Evolutionary conservation across 2,113 vertebrate species (phyloP).

Genomic region (Entomyzon cyanotis): DNA sequence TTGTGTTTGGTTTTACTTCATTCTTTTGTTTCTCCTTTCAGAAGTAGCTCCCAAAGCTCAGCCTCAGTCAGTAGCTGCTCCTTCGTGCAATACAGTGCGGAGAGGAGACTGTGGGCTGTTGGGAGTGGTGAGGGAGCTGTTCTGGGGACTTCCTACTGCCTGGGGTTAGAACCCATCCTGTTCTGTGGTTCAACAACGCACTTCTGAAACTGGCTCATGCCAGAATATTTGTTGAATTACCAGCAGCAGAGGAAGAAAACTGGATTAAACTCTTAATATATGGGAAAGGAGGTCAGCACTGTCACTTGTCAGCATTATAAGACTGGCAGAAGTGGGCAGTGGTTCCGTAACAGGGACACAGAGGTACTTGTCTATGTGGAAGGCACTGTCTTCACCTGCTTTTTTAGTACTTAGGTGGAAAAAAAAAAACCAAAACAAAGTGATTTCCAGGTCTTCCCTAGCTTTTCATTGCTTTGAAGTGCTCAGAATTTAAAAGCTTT

Average conservation of each 20-base stretch:
- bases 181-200: not conserved
- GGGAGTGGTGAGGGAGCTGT: not conserved
- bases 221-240: not conserved
- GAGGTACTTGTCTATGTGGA: not conserved
- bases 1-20: conserved; percentile 29
- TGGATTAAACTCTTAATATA: not conserved
- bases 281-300: not conserved
- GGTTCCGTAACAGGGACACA: not conserved
- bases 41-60: not conserved
- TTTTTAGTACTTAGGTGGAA: not conserved
- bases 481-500: not conserved
- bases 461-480: not conserved
- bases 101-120: not conserved
- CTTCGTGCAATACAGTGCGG: not conserved
- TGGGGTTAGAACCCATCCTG: not conserved
- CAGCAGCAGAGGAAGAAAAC: not conserved
- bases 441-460: conserved; percentile 4
- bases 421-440: not conserved
- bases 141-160: not conserved
- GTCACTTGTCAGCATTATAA: not conserved
- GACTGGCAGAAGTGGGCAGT: not conserved
- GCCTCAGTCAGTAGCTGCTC: not conserved
- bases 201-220: not conserved
- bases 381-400: not conserved
- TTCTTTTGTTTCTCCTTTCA: not conserved